A percentile compares a stretch with the other conserved stretches of the same genome.
These are phyloP conservation scores for Druceiella hillmani DNA, from an alignment of 2,888 invertebrate species.

Conservation along the genomic window DNA sequence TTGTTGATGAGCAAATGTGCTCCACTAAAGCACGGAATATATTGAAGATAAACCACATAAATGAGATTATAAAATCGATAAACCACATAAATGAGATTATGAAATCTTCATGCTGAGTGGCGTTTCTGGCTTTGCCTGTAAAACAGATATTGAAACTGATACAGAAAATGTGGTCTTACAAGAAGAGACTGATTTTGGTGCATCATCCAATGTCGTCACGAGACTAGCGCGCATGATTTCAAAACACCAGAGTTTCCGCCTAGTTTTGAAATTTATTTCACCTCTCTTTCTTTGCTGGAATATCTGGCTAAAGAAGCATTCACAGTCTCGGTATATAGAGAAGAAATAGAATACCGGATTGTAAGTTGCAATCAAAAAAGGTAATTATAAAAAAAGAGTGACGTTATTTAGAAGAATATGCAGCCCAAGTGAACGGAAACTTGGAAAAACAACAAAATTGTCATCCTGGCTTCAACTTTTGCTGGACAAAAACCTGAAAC, in stretches of 20 bases:
- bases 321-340: conserved; percentile 24
- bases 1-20: conserved; percentile 28
- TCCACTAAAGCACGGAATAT: conserved; percentile 26
- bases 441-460: conserved; percentile 29
- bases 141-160: conserved; percentile 28
- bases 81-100: conserved; percentile 30
- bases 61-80: conserved; percentile 30
- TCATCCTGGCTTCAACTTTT: conserved; percentile 25
- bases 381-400: conserved; percentile 18
- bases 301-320: too few species aligned
- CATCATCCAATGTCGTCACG: conserved; percentile 25
- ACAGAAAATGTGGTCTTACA: conserved; percentile 14
- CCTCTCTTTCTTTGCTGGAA: too few species aligned
- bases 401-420: conserved; percentile 23
- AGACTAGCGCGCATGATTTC: conserved; percentile 25
- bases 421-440: conserved; percentile 21
- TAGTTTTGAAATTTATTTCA: conserved; percentile 26
- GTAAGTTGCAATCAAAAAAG: conserved; percentile 17
- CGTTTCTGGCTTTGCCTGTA: conserved; percentile 27
- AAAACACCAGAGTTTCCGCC: conserved; percentile 22
- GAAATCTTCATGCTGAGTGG: conserved; percentile 28
- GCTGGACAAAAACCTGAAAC: conserved; percentile 21
- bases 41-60: too few species aligned
- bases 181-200: conserved; percentile 24
- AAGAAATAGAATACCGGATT: conserved; percentile 23